Base-by-base conservation (phyloP, 2,113 vertebrate species). In the Aegypius monachus region DNA sequence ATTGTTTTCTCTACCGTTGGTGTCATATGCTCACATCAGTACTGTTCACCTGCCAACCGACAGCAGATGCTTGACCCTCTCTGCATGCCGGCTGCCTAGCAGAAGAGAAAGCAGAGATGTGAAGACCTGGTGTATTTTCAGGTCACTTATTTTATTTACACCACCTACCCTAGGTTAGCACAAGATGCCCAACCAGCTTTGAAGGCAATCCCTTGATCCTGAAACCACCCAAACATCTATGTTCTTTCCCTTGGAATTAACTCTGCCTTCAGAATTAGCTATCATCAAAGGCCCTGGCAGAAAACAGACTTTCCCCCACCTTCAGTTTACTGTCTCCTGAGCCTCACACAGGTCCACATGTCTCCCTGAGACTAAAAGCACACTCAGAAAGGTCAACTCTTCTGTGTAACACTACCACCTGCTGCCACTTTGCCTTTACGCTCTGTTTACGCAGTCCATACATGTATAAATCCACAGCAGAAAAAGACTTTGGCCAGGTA, bases 71-170 rank as follows among this genome's bases (percentile, higher is more conserved):
- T 50, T 15, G 17, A 87, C 65, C 34, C 67, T 56, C 48, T 56
- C 53, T 73, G 59, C 47, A 6, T 23, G 13, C 56, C 2, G 1
- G 32, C 62, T 91, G 56, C 68, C 52, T 22, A 59, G 50, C 53
- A 90, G 52, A 65, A 43, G 38, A 43, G 25, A 87, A 43, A 65
- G 62, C 66, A 94, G 62, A 40, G 61, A 68, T 62, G 62, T 48
- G 26, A 81, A 91, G 56, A 9, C 25, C 58, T 66, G 79, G 6
- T 86, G 25, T 53, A 19, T 73, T 83, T 86, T 81, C 29, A 79
- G 94, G 95, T 93, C 93, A 95, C 40, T 95, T 31, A 8, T 66
- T 86, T 93, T 83, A 80, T 92, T 85, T 92, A 85, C 53, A 81
- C 48, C 58, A 65, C 40, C 81, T 83, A 88, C 63, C 74, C 71